A percentile compares a stretch with the other conserved stretches of the same genome.
These are phyloP conservation scores for Anniella stebbinsi DNA, from an alignment of 2,797 vertebrate genomes.

Conservation along the genomic window DNA sequence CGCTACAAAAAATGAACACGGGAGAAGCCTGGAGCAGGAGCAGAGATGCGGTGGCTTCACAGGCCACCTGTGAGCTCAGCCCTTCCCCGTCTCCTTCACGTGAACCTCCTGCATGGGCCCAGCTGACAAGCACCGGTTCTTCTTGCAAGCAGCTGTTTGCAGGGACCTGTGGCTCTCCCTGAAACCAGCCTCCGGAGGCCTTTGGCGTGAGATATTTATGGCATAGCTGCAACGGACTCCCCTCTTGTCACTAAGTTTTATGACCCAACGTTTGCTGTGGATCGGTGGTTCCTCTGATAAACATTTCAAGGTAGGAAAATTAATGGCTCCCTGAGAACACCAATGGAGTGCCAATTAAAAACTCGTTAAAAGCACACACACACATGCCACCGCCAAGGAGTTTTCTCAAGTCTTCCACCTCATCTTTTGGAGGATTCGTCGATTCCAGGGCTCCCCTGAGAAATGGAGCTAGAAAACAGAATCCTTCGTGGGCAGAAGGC, in stretches of 20 bases:
- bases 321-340: conserved; percentile 58
- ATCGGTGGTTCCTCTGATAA: conserved; percentile 66
- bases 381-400: conserved; percentile 19
- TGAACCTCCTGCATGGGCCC: conserved; percentile 75
- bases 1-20: background rate
- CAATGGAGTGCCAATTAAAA: conserved; percentile 57
- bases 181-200: conserved; percentile 73
- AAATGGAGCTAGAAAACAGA: conserved; percentile 15
- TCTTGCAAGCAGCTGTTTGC: conserved; percentile 76
- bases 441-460: conserved; percentile 17
- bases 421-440: conserved; percentile 22
- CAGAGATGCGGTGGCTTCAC: conserved; percentile 66
- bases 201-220: conserved; percentile 75
- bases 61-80: conserved; percentile 77
- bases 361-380: background rate
- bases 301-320: conserved; percentile 71
- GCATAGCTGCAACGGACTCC: conserved; percentile 65
- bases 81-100: conserved; percentile 75
- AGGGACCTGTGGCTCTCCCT: conserved; percentile 76
- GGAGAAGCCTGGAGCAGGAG: conserved; percentile 60
- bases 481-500: conserved; percentile 36
- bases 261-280: conserved; percentile 42
- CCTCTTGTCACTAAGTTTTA: conserved; percentile 72
- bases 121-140: conserved; percentile 77
- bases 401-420: background rate